Base-by-base conservation (phyloP, 2,888 invertebrate genomes). In the Harpalus rubripes region DNA sequence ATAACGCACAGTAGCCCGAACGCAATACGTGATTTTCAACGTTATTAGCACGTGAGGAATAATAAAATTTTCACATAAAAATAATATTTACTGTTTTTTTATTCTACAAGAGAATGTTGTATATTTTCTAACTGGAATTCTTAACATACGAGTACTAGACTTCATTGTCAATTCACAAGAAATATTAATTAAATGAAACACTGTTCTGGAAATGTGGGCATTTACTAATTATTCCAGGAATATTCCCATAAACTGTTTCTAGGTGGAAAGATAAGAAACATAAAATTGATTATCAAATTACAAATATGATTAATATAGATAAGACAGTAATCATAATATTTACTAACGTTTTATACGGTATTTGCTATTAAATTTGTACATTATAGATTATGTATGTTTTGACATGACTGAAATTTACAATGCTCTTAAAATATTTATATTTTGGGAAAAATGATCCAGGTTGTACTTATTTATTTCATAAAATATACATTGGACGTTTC, bases 301-400 rank as follows among this genome's bases (percentile, higher is more conserved):
- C 68, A 68, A 68, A 68, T 12, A 68, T 39, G n/a, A 68, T 68
- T 26, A 39, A 68, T 3, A 68, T 10, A 68, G 68, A 68, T 68
- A 68, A 68, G 18, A 63, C 12, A 32, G 39, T 68, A 6, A 12
- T 63, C 8, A 63, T 26, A 63, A 68, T 68, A 68, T 68, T 68
- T 15, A 39, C 68, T 68, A 63, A 18, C 32, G 15, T 68, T 68
- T 68, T 68, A 63, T 63, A 10, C 26, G 8, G 22, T 68, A 68
- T 68, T 68, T 68, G 68, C 68, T 39, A n/a, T 68, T 68, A 68
- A 7, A 68, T n/a, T 7, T 68, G 68, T 39, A n/a, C 7, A 68
- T 15, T 68, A 32, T n/a, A 68, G 39, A 68, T 68, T 68, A 68
- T 22, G 5, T 39, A 39, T n/a, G 2, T 26, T 63, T 26, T 39